Conservation (phyloP, 92 coral and sea anemone species). For the Heteractis magnifica region DNA sequence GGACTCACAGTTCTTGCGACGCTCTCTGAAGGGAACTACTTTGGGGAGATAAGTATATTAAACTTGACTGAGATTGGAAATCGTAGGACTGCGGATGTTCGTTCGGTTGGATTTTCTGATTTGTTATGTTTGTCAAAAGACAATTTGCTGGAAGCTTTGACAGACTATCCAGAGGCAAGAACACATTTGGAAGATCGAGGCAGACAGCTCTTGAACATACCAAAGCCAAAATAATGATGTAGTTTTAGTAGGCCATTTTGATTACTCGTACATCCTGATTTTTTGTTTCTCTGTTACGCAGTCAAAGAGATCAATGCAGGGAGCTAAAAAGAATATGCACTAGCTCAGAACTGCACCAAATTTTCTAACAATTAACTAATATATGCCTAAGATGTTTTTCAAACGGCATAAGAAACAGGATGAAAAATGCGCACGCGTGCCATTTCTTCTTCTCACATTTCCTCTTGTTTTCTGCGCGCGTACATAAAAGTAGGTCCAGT, state of each 20-base stretch:
- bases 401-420: too few species aligned
- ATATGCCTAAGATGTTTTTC: too few species aligned
- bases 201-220: constrained; percentile 43
- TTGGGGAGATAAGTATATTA: constrained; percentile 87
- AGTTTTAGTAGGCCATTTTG: neutral
- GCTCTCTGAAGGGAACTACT: constrained; percentile 75
- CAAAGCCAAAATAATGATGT: neutral
- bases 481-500: too few species aligned
- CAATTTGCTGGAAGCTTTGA: constrained; percentile 66
- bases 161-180: constrained; percentile 83
- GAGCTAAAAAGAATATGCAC: too few species aligned
- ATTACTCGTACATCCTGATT: too few species aligned
- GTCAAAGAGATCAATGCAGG: too few species aligned
- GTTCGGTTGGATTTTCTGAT: constrained; percentile 80
- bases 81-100: constrained; percentile 79
- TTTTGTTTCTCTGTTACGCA: too few species aligned
- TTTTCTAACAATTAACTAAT: too few species aligned
- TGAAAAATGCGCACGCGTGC: too few species aligned
- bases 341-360: too few species aligned
- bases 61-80: constrained; percentile 74
- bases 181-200: constrained; percentile 65
- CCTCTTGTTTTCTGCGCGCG: too few species aligned
- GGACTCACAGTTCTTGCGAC: constrained; percentile 66
- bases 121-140: constrained; percentile 74
- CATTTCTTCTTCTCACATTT: too few species aligned